Base-by-base conservation (phyloP, 2,888 invertebrate genomes). In the Mythimna albipuncta region DNA sequence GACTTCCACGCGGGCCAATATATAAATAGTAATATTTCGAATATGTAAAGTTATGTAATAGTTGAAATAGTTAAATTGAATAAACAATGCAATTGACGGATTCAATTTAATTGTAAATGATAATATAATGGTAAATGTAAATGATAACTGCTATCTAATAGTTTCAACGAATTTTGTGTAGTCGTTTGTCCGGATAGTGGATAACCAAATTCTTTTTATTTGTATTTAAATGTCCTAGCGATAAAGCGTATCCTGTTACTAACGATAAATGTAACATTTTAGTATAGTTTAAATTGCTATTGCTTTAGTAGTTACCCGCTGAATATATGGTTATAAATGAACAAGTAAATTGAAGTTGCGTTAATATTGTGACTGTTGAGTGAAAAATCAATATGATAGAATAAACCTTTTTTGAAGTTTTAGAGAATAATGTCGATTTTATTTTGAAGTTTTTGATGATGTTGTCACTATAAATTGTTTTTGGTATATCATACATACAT, bases 171-270 rank as follows among this genome's bases (percentile, higher is more conserved):
- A 65, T 80, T 82, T 73, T 75, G 79, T 83, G 74, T 73, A 77
- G 64, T 76, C 75, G 69, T 76, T 44, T 72, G 78, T 72, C 82
- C 81, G 73, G 79, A 75, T 69, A 76, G 62, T 80, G 82, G 77
- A 75, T 79, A 72, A 81, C 73, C 71, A 75, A 76, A 80, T 62
- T 62, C 57, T 71, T 82, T 77, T 73, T 85, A 64, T 77, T 78
- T 67, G 52, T 85, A 68, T 80, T 78, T 67, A 52, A 74, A 74
- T 58, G 76, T 83, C 72, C 68, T 72, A 65, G 63, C 75, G 86
- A 90, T 90, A 88, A 85, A 68, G 63, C 16, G 72, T 82, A 85
- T 89, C 86, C 85, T 87, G 85, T 74, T 26, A 79, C 75, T 69
- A 78, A 79, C 64, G 81, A 84, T 84, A 85, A 85, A 73, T 67